Conservation (phyloP, 2,888 invertebrate genomes). For the Drosophila neoperkinsi region DNA sequence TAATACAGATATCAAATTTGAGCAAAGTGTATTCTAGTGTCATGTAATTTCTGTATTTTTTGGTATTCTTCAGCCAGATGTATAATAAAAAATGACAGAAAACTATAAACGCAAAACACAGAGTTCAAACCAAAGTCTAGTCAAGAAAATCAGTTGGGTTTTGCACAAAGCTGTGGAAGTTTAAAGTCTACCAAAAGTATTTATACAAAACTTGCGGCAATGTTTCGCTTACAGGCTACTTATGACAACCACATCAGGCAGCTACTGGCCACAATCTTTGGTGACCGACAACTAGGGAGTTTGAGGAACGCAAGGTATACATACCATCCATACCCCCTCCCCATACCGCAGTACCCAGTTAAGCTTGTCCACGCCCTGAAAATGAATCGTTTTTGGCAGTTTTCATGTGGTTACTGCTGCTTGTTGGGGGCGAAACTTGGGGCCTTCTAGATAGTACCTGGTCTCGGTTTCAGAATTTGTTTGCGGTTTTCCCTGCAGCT, state of each 20-base stretch:
- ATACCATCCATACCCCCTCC: too few relatives aligned
- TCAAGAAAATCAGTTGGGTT: not conserved
- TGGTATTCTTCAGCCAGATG: not conserved
- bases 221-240: constrained; percentile 6
- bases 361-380: constrained; percentile 15
- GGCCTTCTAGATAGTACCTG: constrained; percentile 1
- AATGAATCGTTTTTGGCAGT: constrained; percentile 54
- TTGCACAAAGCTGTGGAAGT: not conserved
- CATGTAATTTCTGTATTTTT: not conserved
- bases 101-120: not conserved
- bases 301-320: constrained; percentile 1
- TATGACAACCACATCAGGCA: constrained; percentile 4
- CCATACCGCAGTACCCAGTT: not conserved
- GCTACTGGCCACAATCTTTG: constrained; percentile 15
- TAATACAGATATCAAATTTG: not conserved
- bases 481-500: constrained; percentile 49
- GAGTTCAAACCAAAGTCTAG: too few relatives aligned
- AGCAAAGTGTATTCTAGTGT: not conserved
- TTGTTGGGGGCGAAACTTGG: not conserved
- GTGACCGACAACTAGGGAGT: not conserved
- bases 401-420: constrained; percentile 25
- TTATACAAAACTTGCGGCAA: constrained; percentile 3
- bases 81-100: not conserved
- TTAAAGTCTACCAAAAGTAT: not conserved
- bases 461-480: constrained; percentile 55